Conservation (phyloP, 2,797 vertebrate species). For the Ciconia nigra region DNA sequence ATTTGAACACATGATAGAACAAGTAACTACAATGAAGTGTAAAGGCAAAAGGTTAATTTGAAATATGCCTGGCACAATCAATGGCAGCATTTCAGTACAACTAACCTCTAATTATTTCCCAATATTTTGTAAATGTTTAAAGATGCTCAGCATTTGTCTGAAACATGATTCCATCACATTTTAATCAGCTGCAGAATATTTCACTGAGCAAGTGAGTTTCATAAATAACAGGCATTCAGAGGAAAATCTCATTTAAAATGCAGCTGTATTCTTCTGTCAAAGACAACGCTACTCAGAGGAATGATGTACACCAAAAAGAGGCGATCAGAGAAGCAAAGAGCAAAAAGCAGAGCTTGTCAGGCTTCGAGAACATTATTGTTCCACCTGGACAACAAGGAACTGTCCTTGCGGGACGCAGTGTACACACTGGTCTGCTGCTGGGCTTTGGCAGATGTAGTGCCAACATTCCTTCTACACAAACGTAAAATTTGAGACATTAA, state of each 20-base stretch:
- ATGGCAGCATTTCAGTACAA: neutral
- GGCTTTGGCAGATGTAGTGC: accelerated
- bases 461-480: neutral
- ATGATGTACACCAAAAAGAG: neutral
- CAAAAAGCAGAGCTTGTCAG: neutral
- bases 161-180: neutral
- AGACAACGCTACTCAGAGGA: neutral
- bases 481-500: neutral
- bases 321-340: neutral
- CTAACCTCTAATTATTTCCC: neutral
- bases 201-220: neutral
- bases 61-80: neutral
- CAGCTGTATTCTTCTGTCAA: neutral
- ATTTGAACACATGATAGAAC: accelerated
- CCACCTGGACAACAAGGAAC: neutral
- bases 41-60: neutral
- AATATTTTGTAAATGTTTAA: neutral
- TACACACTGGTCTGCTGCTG: neutral
- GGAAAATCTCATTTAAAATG: neutral
- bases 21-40: neutral
- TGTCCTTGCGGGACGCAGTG: neutral
- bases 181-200: neutral
- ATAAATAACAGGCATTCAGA: neutral
- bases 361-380: neutral
- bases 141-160: neutral